Evolutionary conservation across 35 echinoderm and acorn worm species (phyloP).

Genomic region (Lytechinus variegatus): DNA sequence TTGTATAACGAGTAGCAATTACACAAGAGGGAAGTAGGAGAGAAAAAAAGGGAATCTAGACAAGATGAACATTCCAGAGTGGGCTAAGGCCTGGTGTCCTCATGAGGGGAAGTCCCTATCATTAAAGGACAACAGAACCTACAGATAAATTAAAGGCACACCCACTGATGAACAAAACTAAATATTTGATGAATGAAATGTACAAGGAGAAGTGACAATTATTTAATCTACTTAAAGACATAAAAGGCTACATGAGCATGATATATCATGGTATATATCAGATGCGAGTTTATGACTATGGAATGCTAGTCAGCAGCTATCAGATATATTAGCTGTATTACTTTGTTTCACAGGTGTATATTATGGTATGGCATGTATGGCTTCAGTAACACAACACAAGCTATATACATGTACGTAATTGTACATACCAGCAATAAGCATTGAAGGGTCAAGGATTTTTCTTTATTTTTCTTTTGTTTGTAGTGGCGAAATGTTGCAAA

Average conservation of each 20-base stretch:
- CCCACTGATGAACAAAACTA: not conserved
- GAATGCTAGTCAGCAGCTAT: not conserved
- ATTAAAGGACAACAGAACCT: constrained; percentile 22
- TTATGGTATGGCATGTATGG: not conserved
- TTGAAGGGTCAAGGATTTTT: not conserved
- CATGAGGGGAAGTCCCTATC: constrained; percentile 26
- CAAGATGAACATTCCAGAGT: not conserved
- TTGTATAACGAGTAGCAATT: not conserved
- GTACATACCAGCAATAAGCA: not conserved
- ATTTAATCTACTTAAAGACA: not conserved
- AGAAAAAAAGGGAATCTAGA: constrained; percentile 21
- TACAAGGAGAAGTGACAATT: not conserved
- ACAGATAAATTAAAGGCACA: not conserved
- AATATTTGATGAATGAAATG: not conserved
- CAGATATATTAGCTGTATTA: not conserved
- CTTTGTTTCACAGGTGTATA: not conserved
- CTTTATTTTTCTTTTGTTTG: not conserved
- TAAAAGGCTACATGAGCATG: no score
- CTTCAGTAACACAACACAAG: not conserved
- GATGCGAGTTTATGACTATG: no score
- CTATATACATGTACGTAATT: not conserved
- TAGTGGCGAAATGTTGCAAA: not conserved
- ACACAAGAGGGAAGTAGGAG: not conserved
- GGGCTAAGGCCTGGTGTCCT: constrained; percentile 16
- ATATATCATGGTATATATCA: no score